Evolutionary conservation across 2,797 vertebrate species (phyloP).

Genomic region (Pangasius macronema): DNA sequence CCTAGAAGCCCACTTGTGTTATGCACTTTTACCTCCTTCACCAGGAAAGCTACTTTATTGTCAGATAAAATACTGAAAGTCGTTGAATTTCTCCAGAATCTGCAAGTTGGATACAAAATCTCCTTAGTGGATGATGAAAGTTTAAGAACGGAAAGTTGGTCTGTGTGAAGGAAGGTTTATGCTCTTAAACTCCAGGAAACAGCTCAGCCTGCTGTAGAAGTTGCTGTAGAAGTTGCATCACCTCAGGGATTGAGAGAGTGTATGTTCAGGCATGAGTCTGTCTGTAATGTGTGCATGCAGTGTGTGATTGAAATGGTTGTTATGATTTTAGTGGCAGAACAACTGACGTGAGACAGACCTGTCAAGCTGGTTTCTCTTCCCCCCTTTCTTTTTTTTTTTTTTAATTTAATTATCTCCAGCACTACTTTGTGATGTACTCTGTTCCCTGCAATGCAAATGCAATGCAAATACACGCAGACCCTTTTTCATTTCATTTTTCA

Average conservation of each 20-base stretch:
- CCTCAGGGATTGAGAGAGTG: neutral
- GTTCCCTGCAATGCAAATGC: neutral
- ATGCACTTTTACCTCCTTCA: conserved; percentile 22
- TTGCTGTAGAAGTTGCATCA: conserved; percentile 9
- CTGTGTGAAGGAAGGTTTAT: neutral
- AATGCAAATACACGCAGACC: neutral
- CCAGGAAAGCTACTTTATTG: conserved; percentile 6
- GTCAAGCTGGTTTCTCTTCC: conserved; percentile 37
- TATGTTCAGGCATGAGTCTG: neutral
- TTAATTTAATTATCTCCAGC: neutral
- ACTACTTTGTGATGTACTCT: neutral
- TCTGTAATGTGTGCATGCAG: conserved; percentile 14
- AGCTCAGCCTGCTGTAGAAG: neutral
- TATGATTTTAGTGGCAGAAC: conserved; percentile 26
- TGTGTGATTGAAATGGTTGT: conserved; percentile 30
- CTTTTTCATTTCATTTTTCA: no score
- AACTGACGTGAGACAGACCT: conserved; percentile 22
- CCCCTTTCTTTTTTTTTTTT: neutral
- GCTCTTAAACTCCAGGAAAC: neutral
- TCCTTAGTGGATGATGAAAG: neutral
- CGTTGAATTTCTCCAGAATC: neutral
- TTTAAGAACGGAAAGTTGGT: neutral
- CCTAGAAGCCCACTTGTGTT: conserved; percentile 20
- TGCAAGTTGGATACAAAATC: neutral
- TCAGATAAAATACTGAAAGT: conserved; percentile 5